A percentile compares a stretch with the other conserved stretches of the same genome.
phyloP scores from a whole-genome alignment of 2,797 vertebrate species.

The Tamandua tetradactyla region DNA sequence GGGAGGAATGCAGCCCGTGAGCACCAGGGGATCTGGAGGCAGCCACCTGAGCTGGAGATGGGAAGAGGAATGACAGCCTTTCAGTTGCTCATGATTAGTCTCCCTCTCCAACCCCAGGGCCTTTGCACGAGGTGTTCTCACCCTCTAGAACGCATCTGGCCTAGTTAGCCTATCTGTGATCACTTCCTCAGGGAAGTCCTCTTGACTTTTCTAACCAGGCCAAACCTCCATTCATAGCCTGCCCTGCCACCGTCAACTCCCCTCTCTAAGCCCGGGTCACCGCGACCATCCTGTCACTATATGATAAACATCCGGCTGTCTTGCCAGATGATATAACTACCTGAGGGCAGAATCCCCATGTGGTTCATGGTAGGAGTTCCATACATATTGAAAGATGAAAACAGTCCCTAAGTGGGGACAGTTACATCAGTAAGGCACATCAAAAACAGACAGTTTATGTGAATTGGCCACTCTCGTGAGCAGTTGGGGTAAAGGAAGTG shows the following conservation, averaged over 20 bases:
- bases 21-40: not conserved
- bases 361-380: not conserved
- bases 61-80: not conserved
- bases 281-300: not conserved
- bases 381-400: not conserved
- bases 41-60: not conserved
- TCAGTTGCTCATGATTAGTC: not conserved
- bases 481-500: not conserved
- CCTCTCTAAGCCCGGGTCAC: not conserved
- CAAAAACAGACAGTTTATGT: not conserved
- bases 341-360: not conserved
- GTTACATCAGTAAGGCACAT: not conserved
- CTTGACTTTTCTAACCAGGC: not conserved
- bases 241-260: not conserved
- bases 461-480: not conserved
- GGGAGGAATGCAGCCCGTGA: not conserved
- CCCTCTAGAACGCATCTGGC: not conserved
- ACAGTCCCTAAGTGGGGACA: not conserved
- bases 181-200: not conserved
- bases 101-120: not conserved
- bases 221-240: not conserved
- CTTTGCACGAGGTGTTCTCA: not conserved
- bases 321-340: not conserved
- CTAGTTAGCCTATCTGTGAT: not conserved
- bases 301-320: not conserved